phyloP scores from a whole-genome alignment of 2,888 invertebrate species.

The Hypsopygia costalis region DNA sequence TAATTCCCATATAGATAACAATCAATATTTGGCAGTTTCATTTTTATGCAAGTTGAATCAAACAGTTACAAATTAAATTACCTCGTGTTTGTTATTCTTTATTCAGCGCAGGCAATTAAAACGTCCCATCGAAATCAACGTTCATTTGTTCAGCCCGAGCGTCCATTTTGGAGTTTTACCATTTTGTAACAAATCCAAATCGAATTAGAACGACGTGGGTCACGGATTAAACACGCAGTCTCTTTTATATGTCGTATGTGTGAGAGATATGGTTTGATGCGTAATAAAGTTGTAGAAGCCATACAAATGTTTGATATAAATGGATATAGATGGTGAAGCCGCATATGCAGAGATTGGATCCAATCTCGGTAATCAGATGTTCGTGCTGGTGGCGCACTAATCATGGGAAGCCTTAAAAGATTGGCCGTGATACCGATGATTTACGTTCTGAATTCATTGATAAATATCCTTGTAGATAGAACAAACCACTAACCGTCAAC shows the following conservation, averaged over 20 bases:
- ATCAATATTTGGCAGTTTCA: too few relatives aligned
- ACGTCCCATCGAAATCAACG: background rate
- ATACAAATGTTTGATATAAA: background rate
- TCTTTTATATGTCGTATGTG: too few relatives aligned
- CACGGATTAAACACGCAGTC: background rate
- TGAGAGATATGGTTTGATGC: too few relatives aligned
- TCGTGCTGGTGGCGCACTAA: background rate
- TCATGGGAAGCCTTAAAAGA: background rate
- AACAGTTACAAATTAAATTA: background rate
- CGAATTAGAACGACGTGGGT: constrained; percentile 8
- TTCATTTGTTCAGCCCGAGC: background rate
- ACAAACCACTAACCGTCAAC: too few relatives aligned
- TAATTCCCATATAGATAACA: too few relatives aligned
- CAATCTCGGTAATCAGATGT: background rate
- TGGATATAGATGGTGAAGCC: background rate
- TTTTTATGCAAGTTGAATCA: background rate
- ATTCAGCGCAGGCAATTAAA: background rate
- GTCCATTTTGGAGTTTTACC: background rate
- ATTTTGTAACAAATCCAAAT: constrained; percentile 11
- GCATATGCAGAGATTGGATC: background rate
- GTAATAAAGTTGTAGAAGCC: background rate
- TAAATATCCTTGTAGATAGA: too few relatives aligned
- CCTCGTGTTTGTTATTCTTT: background rate
- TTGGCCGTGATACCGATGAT: too few relatives aligned
- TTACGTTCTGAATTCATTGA: too few relatives aligned